Percentiles rank a stretch among this genome's conserved stretches.
Conservation (phyloP, 2,113 vertebrate genomes). For the Epinephelus cyanopodus region DNA sequence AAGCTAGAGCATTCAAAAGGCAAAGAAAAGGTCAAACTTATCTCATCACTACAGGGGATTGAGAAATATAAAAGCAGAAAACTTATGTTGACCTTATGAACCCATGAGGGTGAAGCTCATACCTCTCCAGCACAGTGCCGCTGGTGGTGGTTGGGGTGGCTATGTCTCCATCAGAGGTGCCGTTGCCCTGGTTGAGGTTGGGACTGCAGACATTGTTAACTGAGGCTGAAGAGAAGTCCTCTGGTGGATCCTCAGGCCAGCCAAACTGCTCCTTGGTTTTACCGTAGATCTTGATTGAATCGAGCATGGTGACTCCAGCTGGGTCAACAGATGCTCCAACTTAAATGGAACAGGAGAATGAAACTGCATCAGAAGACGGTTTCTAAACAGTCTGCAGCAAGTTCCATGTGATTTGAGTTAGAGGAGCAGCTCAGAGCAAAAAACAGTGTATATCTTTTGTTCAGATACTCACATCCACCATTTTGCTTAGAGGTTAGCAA, state of each 20-base stretch:
- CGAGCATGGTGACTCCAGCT: slow-evolving; percentile 98
- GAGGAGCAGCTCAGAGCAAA: background rate
- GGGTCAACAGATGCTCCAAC: slow-evolving; percentile 98
- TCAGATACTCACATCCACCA: background rate
- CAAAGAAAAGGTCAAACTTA: background rate
- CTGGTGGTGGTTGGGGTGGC: slow-evolving; percentile 86
- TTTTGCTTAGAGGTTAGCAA: background rate
- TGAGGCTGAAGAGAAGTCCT: slow-evolving; percentile 95
- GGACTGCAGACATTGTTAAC: slow-evolving; percentile 96
- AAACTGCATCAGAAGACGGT: slow-evolving; percentile 13
- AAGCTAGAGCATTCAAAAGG: background rate
- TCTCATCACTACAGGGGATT: background rate
- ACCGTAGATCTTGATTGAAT: slow-evolving; percentile 98
- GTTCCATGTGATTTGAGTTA: background rate
- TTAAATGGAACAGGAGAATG: slow-evolving; percentile 52
- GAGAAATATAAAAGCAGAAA: slow-evolving; percentile 13
- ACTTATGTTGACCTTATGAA: background rate
- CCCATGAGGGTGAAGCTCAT: slow-evolving; percentile 43
- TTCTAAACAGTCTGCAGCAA: background rate
- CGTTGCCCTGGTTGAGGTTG: slow-evolving; percentile 93
- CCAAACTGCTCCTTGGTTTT: slow-evolving; percentile 99
- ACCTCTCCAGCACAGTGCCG: slow-evolving; percentile 97
- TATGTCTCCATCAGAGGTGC: slow-evolving; percentile 89
- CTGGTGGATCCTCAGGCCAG: slow-evolving; percentile 97
- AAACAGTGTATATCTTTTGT: background rate